Evolutionary conservation across 2,888 invertebrate genomes (phyloP).

Genomic region (Idaea biselata): DNA sequence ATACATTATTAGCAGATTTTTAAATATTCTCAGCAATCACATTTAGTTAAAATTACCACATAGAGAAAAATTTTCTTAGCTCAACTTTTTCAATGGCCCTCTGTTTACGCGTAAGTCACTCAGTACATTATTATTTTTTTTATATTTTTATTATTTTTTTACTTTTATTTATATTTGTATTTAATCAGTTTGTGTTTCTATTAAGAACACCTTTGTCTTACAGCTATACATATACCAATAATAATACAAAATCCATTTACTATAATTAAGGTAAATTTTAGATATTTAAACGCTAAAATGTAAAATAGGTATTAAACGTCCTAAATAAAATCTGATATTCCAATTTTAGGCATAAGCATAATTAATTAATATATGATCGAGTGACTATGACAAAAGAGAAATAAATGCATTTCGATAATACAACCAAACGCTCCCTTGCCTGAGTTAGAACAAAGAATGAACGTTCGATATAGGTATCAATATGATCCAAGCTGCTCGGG

Average conservation of each 20-base stretch:
- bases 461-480: not conserved
- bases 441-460: slow-evolving; percentile 22
- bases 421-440: slow-evolving; percentile 71
- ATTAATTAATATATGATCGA: slow-evolving; percentile 77
- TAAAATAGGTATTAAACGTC: slow-evolving; percentile 76
- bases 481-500: slow-evolving; percentile 72
- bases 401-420: slow-evolving; percentile 80
- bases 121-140: slow-evolving; percentile 69
- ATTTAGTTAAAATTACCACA: slow-evolving; percentile 76
- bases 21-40: slow-evolving; percentile 79
- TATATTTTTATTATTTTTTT: slow-evolving; percentile 30
- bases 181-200: slow-evolving; percentile 74
- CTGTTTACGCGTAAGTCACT: slow-evolving; percentile 81
- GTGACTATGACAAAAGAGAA: slow-evolving; percentile 78
- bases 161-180: slow-evolving; percentile 56
- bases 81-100: slow-evolving; percentile 80
- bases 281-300: slow-evolving; percentile 81
- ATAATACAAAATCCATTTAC: slow-evolving; percentile 79
- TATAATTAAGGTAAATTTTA: slow-evolving; percentile 81
- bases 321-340: slow-evolving; percentile 82
- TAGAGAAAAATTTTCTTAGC: slow-evolving; percentile 77
- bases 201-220: slow-evolving; percentile 78
- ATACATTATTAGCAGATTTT: slow-evolving; percentile 69
- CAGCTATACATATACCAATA: slow-evolving; percentile 76
- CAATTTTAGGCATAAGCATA: slow-evolving; percentile 80